phyloP scores from a whole-genome alignment of 2,888 invertebrate genomes.

The Lagria hirta region DNA sequence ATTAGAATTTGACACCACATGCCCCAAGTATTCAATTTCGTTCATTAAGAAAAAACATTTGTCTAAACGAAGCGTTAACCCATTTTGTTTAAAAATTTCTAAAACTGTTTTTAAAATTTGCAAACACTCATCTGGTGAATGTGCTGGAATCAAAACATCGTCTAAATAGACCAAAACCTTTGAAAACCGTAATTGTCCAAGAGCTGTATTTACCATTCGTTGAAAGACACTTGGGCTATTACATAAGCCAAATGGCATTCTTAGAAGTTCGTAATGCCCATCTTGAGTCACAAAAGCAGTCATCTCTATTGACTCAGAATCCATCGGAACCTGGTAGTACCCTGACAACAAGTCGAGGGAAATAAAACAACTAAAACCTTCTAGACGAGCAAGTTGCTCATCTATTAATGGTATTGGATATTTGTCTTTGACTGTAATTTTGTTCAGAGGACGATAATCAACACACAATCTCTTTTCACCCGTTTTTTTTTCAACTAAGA shows the following conservation, averaged over 20 bases:
- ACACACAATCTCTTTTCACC: constrained; percentile 34
- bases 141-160: constrained; percentile 22
- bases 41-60: constrained; percentile 25
- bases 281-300: constrained; percentile 43
- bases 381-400: constrained; percentile 37
- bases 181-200: constrained; percentile 13
- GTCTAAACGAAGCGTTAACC: constrained; percentile 18
- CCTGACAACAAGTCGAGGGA: constrained; percentile 40
- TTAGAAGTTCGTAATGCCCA: constrained; percentile 40
- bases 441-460: constrained; percentile 41
- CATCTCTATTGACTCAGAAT: constrained; percentile 32
- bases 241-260: too few species aligned
- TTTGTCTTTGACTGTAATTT: constrained; percentile 36
- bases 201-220: constrained; percentile 33
- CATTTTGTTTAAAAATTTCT: constrained; percentile 8
- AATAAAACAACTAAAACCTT: constrained; percentile 36
- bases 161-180: constrained; percentile 23
- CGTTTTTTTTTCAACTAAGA: constrained; percentile 35
- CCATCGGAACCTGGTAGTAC: constrained; percentile 42
- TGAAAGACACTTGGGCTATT: constrained; percentile 45
- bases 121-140: constrained; percentile 15
- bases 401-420: constrained; percentile 43
- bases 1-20: constrained; percentile 9
- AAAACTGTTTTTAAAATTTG: constrained; percentile 15
- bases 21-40: constrained; percentile 23